A percentile compares a stretch with the other conserved stretches of the same genome.
These are phyloP conservation scores for Melieria picta DNA, from an alignment of 2,888 invertebrate species.

Conservation along the genomic window DNA sequence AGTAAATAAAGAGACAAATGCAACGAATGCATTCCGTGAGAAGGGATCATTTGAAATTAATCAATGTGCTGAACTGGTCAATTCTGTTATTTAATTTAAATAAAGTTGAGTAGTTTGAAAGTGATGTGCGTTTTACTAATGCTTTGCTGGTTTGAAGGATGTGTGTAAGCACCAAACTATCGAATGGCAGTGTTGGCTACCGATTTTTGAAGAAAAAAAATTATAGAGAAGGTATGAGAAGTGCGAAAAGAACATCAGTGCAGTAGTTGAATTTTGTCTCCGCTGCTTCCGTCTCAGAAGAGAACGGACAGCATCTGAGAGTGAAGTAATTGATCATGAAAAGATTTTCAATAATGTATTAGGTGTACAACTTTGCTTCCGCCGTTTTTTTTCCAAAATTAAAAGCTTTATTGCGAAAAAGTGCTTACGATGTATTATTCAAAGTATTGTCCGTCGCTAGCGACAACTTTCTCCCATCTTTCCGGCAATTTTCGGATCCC, in stretches of 20 bases:
- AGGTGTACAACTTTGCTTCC: too few species aligned
- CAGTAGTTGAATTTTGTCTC: too few species aligned
- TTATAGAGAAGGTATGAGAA: slow-evolving; percentile 12
- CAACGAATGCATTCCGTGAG: not conserved
- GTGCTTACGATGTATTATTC: too few species aligned
- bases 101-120: slow-evolving; percentile 5
- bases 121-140: not conserved
- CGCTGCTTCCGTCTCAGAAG: too few species aligned
- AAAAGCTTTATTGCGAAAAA: too few species aligned
- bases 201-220: slow-evolving; percentile 23
- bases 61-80: slow-evolving; percentile 27
- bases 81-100: slow-evolving; percentile 22
- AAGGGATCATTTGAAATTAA: slow-evolving; percentile 12
- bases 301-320: not conserved
- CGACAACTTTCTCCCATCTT: too few species aligned
- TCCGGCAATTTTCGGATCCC: too few species aligned
- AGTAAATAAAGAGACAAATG: slow-evolving; percentile 10
- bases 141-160: slow-evolving; percentile 34
- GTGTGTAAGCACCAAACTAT: not conserved
- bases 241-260: too few species aligned
- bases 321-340: too few species aligned
- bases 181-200: not conserved
- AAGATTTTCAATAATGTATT: too few species aligned
- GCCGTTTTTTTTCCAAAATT: too few species aligned
- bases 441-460: too few species aligned